A percentile compares a stretch with the other conserved stretches of the same genome.
Conservation (phyloP, 1,140 invertebrate genomes). For the Saxidomus purpurata region DNA sequence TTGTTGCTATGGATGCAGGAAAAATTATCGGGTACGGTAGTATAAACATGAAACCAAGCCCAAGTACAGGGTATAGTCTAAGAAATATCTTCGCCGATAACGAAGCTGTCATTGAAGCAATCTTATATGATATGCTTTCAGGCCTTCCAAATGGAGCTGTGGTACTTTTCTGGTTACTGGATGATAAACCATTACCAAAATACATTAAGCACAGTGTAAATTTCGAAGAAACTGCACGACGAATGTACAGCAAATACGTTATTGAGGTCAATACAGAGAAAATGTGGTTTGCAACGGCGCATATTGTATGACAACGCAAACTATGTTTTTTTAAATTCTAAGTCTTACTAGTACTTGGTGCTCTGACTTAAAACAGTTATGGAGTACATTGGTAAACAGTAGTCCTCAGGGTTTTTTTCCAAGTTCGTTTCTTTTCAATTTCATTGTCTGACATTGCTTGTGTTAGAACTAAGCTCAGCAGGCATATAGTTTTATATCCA, state of each 20-base stretch:
- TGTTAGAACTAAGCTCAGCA: no score
- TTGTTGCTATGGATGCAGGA: background rate
- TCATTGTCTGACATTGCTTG: no score
- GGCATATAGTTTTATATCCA: no score
- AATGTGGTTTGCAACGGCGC: slow-evolving; percentile 45
- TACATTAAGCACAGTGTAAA: slow-evolving; percentile 16
- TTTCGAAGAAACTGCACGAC: background rate
- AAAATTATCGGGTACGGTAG: slow-evolving; percentile 46
- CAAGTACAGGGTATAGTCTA: background rate
- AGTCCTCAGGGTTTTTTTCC: no score
- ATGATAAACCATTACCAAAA: slow-evolving; percentile 36
- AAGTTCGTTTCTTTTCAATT: no score
- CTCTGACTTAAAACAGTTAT: background rate
- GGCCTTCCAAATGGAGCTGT: background rate
- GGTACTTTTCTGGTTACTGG: background rate
- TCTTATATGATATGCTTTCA: slow-evolving; percentile 10
- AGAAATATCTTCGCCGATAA: slow-evolving; percentile 38
- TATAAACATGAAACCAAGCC: slow-evolving; percentile 1
- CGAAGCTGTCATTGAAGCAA: slow-evolving; percentile 37
- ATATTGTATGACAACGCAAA: slow-evolving; percentile 22
- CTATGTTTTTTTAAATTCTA: no score
- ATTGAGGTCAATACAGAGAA: slow-evolving; percentile 32
- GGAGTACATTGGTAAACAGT: no score
- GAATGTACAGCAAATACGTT: slow-evolving; percentile 38
- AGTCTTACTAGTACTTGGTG: background rate